phyloP scores from a whole-genome alignment of 2,113 vertebrate genomes.

The Tragulus kanchil region DNA sequence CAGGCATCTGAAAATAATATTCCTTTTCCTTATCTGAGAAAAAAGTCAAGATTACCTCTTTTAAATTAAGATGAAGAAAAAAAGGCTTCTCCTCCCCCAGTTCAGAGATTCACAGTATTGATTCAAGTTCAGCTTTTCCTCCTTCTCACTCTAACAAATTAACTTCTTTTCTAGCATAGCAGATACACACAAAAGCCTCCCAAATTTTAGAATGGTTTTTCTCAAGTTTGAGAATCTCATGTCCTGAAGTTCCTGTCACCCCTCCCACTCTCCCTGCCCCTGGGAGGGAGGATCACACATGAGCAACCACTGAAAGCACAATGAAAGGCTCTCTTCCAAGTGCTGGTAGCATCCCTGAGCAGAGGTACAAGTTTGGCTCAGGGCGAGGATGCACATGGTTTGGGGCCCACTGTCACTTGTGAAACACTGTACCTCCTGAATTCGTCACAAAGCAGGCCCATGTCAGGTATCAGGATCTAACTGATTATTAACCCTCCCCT shows the following conservation, averaged over 20 bases:
- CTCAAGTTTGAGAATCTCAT: not conserved
- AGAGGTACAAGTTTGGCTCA: not conserved
- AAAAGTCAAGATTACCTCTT: not conserved
- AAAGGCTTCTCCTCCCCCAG: not conserved
- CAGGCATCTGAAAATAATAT: not conserved
- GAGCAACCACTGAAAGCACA: not conserved
- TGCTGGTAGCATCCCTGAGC: not conserved
- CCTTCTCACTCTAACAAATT: constrained; percentile 44
- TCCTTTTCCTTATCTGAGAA: not conserved
- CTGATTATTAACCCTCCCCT: constrained; percentile 21
- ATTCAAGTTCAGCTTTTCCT: not conserved
- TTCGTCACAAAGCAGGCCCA: not conserved
- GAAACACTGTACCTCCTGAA: not conserved
- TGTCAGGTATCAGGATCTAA: not conserved
- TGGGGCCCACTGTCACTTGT: not conserved
- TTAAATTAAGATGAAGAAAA: constrained; percentile 56
- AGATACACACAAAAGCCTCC: not conserved
- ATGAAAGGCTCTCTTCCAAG: not conserved
- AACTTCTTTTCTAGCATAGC: not conserved
- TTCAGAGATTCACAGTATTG: constrained; percentile 18
- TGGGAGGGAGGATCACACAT: not conserved
- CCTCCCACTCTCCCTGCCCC: not conserved
- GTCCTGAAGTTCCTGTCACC: not conserved
- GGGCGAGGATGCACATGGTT: not conserved
- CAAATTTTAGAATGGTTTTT: constrained; percentile 51